Base-by-base conservation (phyloP, 2,888 invertebrate genomes). In the Aplocera efformata region DNA sequence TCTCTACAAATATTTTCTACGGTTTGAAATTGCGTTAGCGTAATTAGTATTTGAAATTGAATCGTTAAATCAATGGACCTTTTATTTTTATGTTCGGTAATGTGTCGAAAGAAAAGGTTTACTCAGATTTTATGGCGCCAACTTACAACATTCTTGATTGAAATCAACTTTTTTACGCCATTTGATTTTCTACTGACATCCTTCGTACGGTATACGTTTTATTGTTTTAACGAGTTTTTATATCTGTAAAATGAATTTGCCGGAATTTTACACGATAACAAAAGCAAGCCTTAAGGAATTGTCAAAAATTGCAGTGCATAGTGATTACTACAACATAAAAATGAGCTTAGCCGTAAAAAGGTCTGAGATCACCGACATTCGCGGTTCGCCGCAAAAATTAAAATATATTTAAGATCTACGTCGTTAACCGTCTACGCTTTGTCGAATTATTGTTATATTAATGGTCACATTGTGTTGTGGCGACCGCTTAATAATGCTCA, bases 301-400 rank as follows among this genome's bases (percentile, higher is more conserved):
- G 20, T 29, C 8, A 3, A 8, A 29, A 29, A 8, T 29, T 17
- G 34, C 25, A 11, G 9, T 17, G 29, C 31, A 25, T 33, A 36
- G 28, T 52, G 47, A 59, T 57, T 55, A 60, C 48, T 41, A 61
- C 49, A 56, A 39, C 37, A 51, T 46, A 34, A 55, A 49, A 29
- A 13, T 35, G 10, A 20, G 23, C 13, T 7, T 21, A 30, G 38
- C 23, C 21, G 28, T 38, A 37, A 41, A 41, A 31, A 48, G 42
- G 37, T 30, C 43, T 30, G 37, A 56, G 52, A 56, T 54, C 49
- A 50, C 55, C 50, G 35, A 44, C 33, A 45, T 52, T 47, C 54
- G 79, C 54, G 82, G 85, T 70, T 60, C 41, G 75, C 85, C 85
- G 66, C 85, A 81, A 59, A 68, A 71, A 75, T 76, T 77, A 82